Evolutionary conservation across 2,888 invertebrate genomes (phyloP).

Genomic region (Drosophila paracracens): DNA sequence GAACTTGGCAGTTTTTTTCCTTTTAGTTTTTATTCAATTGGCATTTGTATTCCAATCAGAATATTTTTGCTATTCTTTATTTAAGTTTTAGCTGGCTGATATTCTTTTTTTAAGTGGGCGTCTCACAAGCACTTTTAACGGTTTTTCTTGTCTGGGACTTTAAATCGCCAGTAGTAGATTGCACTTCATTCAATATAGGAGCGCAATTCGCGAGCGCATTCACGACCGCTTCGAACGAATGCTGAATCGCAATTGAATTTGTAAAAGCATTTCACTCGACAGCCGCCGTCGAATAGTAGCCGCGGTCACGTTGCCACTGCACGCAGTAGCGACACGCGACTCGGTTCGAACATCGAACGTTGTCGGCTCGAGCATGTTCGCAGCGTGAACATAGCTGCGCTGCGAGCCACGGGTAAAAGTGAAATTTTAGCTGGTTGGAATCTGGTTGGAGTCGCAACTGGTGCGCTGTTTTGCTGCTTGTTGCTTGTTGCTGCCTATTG

Average conservation of each 20-base stretch:
- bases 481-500: constrained; percentile 39
- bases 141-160: constrained; percentile 35
- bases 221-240: constrained; percentile 71
- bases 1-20: not conserved
- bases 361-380: constrained; percentile 37
- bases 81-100: not conserved
- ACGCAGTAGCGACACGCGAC: constrained; percentile 76
- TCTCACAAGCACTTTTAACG: constrained; percentile 42
- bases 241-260: constrained; percentile 82
- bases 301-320: constrained; percentile 81
- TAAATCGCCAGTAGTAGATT: constrained; percentile 39
- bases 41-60: constrained; percentile 1
- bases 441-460: constrained; percentile 26
- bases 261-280: constrained; percentile 80
- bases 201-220: constrained; percentile 47
- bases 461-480: not conserved
- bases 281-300: constrained; percentile 42
- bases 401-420: constrained; percentile 57
- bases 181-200: constrained; percentile 32
- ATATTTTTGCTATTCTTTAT: not conserved
- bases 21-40: not conserved
- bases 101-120: not conserved
- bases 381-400: constrained; percentile 2
- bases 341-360: constrained; percentile 37
- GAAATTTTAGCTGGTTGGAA: constrained; percentile 55